These are phyloP conservation scores for Dendrocopos noguchii DNA, from an alignment of 2,113 vertebrate species.

Conservation along the genomic window DNA sequence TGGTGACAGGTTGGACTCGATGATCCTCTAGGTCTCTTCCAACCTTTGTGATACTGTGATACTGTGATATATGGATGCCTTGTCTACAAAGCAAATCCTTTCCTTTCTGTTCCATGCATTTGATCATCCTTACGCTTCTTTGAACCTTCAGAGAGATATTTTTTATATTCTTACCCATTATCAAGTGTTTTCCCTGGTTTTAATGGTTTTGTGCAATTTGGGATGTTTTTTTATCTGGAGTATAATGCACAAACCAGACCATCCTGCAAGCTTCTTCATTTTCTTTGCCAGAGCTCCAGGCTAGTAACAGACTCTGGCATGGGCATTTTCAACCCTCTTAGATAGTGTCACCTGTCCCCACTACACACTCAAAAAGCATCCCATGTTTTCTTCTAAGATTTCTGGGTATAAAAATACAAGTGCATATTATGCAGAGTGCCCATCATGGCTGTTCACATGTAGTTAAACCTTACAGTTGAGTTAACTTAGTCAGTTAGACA, in stretches of 20 bases:
- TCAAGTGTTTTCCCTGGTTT: not conserved
- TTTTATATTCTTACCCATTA: not conserved
- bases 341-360: not conserved
- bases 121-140: not conserved
- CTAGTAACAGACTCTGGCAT: not conserved
- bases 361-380: not conserved
- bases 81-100: not conserved
- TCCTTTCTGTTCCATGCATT: not conserved
- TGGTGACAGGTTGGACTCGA: too few relatives aligned
- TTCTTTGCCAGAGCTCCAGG: not conserved
- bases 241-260: not conserved
- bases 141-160: not conserved
- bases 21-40: too few relatives aligned
- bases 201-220: not conserved
- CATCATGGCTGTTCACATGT: not conserved
- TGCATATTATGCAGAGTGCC: not conserved
- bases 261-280: not conserved
- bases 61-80: not conserved
- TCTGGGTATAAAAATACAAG: not conserved
- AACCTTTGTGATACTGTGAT: too few relatives aligned
- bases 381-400: not conserved
- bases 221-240: not conserved
- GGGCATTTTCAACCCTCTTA: not conserved
- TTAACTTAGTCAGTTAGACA: not conserved
- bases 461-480: not conserved